Evolutionary conservation across 2,797 vertebrate species (phyloP).

Genomic region (Sebastes steindachneri): DNA sequence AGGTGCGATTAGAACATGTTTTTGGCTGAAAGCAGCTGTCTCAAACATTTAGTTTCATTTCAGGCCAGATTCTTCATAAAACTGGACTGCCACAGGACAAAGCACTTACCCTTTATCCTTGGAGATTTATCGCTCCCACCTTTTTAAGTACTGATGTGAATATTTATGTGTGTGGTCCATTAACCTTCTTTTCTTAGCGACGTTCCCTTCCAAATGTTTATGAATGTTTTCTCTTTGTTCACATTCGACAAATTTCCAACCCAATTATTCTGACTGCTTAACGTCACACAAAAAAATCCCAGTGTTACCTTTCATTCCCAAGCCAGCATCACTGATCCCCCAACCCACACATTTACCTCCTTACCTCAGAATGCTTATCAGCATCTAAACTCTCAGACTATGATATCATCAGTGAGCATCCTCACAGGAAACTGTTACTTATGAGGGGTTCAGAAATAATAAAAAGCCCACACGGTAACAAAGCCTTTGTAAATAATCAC

Average conservation of each 20-base stretch:
- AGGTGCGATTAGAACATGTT: slow-evolving; percentile 27
- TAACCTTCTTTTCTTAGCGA: slow-evolving; percentile 20
- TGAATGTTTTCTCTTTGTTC: neutral
- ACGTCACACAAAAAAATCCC: slow-evolving; percentile 6
- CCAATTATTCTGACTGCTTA: neutral
- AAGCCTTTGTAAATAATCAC: slow-evolving; percentile 47
- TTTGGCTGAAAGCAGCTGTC: slow-evolving; percentile 22
- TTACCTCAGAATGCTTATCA: slow-evolving; percentile 4
- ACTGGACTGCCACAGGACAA: slow-evolving; percentile 1
- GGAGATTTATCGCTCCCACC: neutral
- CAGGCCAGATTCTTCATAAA: slow-evolving; percentile 23
- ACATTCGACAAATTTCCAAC: neutral
- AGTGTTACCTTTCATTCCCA: neutral
- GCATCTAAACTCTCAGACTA: slow-evolving; percentile 22
- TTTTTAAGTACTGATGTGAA: neutral
- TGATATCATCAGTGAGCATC: slow-evolving; percentile 47
- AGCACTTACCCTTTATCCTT: slow-evolving; percentile 3
- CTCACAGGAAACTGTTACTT: slow-evolving; percentile 12
- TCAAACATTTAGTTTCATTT: slow-evolving; percentile 13
- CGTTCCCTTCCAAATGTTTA: slow-evolving; percentile 1
- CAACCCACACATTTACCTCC: neutral
- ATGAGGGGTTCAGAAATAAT: slow-evolving; percentile 40
- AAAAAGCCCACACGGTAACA: slow-evolving; percentile 36
- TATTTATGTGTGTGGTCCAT: slow-evolving; percentile 47
- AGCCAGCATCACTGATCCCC: slow-evolving; percentile 6